Percentiles rank a stretch among this genome's conserved stretches.
phyloP scores from a whole-genome alignment of 2,888 invertebrate species.

The Acanthosepion lycidas region DNA sequence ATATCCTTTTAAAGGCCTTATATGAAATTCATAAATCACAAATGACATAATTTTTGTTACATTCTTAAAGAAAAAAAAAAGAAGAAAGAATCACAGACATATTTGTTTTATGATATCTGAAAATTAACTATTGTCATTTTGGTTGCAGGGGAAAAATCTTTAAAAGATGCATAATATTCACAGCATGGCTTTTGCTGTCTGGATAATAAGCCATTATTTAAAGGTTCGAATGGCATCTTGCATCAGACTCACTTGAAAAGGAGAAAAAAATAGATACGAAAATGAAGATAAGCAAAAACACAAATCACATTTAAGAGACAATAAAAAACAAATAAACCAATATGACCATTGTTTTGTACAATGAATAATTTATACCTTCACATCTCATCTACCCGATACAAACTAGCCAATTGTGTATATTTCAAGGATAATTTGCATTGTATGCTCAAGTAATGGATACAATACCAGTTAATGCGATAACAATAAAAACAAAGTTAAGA shows the following conservation, averaged over 20 bases:
- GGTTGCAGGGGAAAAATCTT: neutral
- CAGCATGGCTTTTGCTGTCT: neutral
- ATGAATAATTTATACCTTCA: neutral
- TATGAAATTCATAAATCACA: no score
- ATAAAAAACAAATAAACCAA: neutral
- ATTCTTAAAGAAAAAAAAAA: no score
- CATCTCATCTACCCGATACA: neutral
- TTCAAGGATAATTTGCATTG: conserved; percentile 15
- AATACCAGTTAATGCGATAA: neutral
- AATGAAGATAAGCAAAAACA: neutral
- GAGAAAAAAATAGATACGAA: neutral
- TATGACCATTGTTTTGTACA: neutral
- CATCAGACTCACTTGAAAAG: neutral
- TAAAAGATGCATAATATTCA: neutral
- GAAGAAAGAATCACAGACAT: no score
- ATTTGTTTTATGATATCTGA: neutral
- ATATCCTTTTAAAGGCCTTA: no score
- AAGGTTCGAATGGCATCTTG: neutral
- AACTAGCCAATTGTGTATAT: neutral
- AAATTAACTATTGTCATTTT: neutral
- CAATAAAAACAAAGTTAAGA: neutral
- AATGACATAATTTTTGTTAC: no score
- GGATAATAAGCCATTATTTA: neutral
- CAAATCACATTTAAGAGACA: neutral
- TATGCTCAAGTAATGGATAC: neutral